Evolutionary conservation across 2,797 vertebrate genomes (phyloP).

Genomic region (Zonotrichia albicollis): DNA sequence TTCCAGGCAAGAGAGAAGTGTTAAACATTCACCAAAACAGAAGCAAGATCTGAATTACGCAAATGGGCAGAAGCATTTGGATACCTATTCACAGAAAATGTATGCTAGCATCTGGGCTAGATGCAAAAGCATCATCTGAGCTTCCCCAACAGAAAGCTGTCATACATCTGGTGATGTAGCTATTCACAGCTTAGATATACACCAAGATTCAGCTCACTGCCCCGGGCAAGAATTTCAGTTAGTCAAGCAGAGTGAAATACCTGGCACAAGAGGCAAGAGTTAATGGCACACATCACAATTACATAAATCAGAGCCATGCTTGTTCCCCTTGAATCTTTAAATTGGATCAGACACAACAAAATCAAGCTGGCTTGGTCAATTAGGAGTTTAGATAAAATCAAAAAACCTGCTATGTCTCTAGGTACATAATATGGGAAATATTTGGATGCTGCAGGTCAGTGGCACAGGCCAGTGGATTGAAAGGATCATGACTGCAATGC

Average conservation of each 20-base stretch:
- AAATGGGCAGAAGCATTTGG: neutral
- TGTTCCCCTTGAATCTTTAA: neutral
- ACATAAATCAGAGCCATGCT: neutral
- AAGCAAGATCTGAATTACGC: neutral
- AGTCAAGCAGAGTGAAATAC: neutral
- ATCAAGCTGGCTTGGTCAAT: neutral
- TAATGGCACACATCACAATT: neutral
- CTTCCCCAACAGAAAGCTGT: constrained; percentile 2
- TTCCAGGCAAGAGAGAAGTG: neutral
- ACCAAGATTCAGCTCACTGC: neutral
- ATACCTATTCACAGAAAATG: neutral
- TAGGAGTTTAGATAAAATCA: neutral
- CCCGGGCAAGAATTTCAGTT: neutral
- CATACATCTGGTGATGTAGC: neutral
- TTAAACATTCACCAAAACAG: neutral
- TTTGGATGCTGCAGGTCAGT: neutral
- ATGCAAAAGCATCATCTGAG: neutral
- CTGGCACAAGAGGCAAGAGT: neutral
- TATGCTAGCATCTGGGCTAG: neutral
- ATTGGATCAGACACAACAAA: neutral
- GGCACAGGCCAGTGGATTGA: neutral
- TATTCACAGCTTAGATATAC: neutral
- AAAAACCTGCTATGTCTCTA: neutral
- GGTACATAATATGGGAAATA: neutral
- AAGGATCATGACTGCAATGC: neutral